Base-by-base conservation (phyloP, 2,888 invertebrate genomes). In the Oasisia sp. region DNA sequence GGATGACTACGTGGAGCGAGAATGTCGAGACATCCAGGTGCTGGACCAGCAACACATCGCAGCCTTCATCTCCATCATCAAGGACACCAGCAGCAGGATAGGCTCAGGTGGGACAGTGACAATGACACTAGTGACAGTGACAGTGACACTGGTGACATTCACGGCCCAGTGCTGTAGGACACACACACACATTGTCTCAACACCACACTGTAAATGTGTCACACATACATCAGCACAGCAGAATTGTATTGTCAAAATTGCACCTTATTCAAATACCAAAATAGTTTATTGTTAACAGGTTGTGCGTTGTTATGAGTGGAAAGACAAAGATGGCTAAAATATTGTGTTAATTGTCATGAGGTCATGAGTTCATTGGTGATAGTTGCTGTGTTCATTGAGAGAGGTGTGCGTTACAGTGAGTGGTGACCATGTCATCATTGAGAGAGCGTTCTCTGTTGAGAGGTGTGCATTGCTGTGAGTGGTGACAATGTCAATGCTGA, bases 1-100 rank as follows among this genome's bases (percentile, higher is more conserved):
- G 92, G 95, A 96, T 93, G 95, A 95, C 92, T 95, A 94, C 91
- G 95, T 96, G 38, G 95, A 95, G 93, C 95, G 95, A 94, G 93
- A 94, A 7, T 93, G 94, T 90, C 94, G 94, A 12, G 94, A 94
- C 44, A 93, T 94, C 89, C 95, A 95, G 90, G 93, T 95, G 7
- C 94, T 95, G 94, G 95, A 95, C 91, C 92, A 94, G 8, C 94
- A 94, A 44, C 94, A 95, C 92, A 93, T 95, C 91, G 90, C 93
- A 4, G 94, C 95, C 45, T 95, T 96, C 94, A 94, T 95, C 9
- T 93, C 94, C 32, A 94, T 95, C 93, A 95, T 95, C 91, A 94
- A 95, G 92, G 94, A 95, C 56, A 95, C 94, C 19, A 94, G 94
- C 19, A 93, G 94, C 89, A 95, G 93, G 93, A 94, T 95, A 27